phyloP scores from a whole-genome alignment of 2,113 vertebrate genomes.

The Hyla sarda region DNA sequence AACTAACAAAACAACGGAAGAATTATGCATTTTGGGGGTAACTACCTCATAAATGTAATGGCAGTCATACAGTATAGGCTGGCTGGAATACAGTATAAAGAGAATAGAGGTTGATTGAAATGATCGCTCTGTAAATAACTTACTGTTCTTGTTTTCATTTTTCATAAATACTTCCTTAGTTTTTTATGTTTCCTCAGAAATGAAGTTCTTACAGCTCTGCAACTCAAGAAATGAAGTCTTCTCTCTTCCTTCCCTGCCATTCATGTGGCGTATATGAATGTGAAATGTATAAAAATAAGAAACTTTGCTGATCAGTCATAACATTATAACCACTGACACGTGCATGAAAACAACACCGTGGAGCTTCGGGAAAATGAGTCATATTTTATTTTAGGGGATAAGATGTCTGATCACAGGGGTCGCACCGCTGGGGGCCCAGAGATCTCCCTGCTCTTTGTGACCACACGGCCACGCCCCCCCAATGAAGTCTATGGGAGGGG shows the following conservation, averaged over 20 bases:
- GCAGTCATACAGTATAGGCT: neutral
- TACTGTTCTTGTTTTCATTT: neutral
- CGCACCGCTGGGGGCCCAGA: too few relatives aligned
- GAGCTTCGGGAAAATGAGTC: too few relatives aligned
- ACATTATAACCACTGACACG: too few relatives aligned
- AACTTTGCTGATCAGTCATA: neutral
- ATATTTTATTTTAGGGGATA: too few relatives aligned
- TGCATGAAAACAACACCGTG: too few relatives aligned
- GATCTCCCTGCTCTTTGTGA: too few relatives aligned
- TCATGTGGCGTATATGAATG: neutral
- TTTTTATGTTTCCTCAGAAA: neutral
- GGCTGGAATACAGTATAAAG: neutral
- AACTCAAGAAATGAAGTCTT: neutral
- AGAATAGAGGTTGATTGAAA: slow-evolving; percentile 21
- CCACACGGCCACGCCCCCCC: too few relatives aligned
- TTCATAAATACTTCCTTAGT: neutral
- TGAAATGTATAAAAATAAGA: neutral
- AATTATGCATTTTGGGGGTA: neutral
- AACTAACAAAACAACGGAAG: neutral
- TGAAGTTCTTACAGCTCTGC: neutral
- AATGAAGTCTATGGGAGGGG: too few relatives aligned
- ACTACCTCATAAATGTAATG: neutral
- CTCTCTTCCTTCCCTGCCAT: neutral
- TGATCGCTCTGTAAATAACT: neutral
- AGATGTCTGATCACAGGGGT: too few relatives aligned